A percentile compares a stretch with the other conserved stretches of the same genome.
Evolutionary conservation across 2,797 vertebrate species (phyloP).

Genomic region (Lacerta agilis): DNA sequence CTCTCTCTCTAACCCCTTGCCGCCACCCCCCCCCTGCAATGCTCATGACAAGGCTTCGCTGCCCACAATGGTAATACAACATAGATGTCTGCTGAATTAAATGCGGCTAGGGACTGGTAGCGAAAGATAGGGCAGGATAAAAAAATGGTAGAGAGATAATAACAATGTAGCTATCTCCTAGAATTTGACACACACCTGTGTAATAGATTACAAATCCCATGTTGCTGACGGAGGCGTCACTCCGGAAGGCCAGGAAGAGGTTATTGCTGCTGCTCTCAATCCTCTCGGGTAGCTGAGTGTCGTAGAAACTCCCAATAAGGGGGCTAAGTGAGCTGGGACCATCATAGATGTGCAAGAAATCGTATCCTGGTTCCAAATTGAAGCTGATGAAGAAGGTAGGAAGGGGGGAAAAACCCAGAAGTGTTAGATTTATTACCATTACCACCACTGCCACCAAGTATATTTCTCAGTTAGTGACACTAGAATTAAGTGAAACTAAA

Average conservation of each 20-base stretch:
- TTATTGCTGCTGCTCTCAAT: slow-evolving; percentile 97
- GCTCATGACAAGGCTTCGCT: background rate
- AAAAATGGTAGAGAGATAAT: no score
- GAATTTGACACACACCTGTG: slow-evolving; percentile 79
- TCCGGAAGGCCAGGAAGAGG: slow-evolving; percentile 96
- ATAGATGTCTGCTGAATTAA: background rate
- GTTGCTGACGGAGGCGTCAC: slow-evolving; percentile 96
- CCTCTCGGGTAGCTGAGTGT: slow-evolving; percentile 89
- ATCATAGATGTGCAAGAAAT: slow-evolving; percentile 97
- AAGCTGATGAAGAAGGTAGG: slow-evolving; percentile 82
- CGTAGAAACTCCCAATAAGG: slow-evolving; percentile 95
- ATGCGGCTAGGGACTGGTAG: background rate
- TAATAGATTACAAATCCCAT: slow-evolving; percentile 94
- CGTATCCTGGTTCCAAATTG: slow-evolving; percentile 96
- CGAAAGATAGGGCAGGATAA: background rate
- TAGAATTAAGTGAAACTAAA: background rate
- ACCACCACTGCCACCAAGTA: background rate
- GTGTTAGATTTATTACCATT: rapidly evolving
- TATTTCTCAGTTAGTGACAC: background rate
- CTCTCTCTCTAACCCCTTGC: background rate
- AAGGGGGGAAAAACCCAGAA: background rate
- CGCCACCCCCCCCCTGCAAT: background rate
- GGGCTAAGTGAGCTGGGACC: slow-evolving; percentile 94
- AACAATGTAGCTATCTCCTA: background rate
- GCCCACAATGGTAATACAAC: background rate